These are phyloP conservation scores for Hipposideros larvatus DNA, from an alignment of 2,797 vertebrate genomes.

Conservation along the genomic window DNA sequence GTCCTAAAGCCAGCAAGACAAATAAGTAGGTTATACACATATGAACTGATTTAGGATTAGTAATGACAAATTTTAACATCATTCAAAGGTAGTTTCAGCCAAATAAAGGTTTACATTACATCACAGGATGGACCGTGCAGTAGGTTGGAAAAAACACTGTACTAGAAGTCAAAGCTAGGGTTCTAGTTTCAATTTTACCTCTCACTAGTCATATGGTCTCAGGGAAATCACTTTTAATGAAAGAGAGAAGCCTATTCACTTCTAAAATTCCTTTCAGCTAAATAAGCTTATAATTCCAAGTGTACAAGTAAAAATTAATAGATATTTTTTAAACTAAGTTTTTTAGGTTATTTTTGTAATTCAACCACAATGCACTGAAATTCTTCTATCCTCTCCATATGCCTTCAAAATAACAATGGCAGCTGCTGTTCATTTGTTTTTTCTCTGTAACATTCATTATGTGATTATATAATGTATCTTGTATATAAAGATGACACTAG, in stretches of 20 bases:
- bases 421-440: slow-evolving; percentile 34
- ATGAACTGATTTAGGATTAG: slow-evolving; percentile 23
- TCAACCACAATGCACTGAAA: slow-evolving; percentile 40
- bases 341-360: slow-evolving; percentile 43
- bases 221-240: slow-evolving; percentile 47
- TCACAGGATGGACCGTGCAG: background rate
- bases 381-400: background rate
- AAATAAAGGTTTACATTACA: slow-evolving; percentile 34
- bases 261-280: slow-evolving; percentile 50
- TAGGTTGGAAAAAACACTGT: background rate
- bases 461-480: slow-evolving; percentile 44
- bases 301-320: slow-evolving; percentile 20
- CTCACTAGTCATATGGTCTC: background rate
- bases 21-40: slow-evolving; percentile 46
- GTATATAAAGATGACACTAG: slow-evolving; percentile 67
- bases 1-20: slow-evolving; percentile 59
- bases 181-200: slow-evolving; percentile 40
- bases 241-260: background rate
- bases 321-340: background rate
- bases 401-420: slow-evolving; percentile 36
- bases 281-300: slow-evolving; percentile 21
- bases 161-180: background rate
- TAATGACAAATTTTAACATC: slow-evolving; percentile 52
- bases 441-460: background rate
- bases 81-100: slow-evolving; percentile 33